Base-by-base conservation (phyloP, 2,113 vertebrate species). In the Dasyprocta punctata region DNA sequence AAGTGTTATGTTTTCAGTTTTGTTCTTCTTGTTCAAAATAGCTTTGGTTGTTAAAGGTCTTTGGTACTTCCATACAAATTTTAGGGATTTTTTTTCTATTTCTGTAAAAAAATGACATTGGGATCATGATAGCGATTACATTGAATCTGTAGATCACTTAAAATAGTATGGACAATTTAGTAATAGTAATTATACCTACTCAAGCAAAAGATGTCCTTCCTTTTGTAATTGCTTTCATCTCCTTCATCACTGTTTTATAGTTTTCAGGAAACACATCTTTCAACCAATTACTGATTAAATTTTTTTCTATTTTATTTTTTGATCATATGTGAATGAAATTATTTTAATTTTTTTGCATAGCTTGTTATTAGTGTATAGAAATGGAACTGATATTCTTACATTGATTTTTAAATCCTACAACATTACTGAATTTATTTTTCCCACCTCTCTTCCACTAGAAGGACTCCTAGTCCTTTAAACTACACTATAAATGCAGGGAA, bases 1-100 rank as follows among this genome's bases (percentile, higher is more conserved):
- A 75, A 83, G 26, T 90, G 82, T 71, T 52, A 5, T 61, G 54
- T 22, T 54, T 86, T 54, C 61, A 71, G 52, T 36, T 93, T 86
- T 63, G 61, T 90, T 93, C 38, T 87, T 83, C 58, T 86, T 78
- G 36, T 78, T 81, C 63, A 93, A 63, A 90, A 86, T 86, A 86
- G 61, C n/a, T 90, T 90, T 63, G 44, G n/a, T 56, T 90, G 90
- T 90, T 90, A 81, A 22, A 52, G n/a, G 10, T 56, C 52, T 93
- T 82, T 86, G 73, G 30, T 89, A 71, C 36, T 71, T 81, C 54
- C 44, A 56, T 26, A 86, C 7, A 81, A 63, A 81, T 73, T 81
- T 71, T 54, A 86, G 54, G 17, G 71, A 33, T 93, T n/a, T 87
- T n/a, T 87, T 87, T 80, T 20, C 56, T 49, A 69, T 44, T 83